Percentiles rank a stretch among this genome's conserved stretches.
Evolutionary conservation across 2,113 vertebrate genomes (phyloP).

Genomic region (Sceloporus undulatus): DNA sequence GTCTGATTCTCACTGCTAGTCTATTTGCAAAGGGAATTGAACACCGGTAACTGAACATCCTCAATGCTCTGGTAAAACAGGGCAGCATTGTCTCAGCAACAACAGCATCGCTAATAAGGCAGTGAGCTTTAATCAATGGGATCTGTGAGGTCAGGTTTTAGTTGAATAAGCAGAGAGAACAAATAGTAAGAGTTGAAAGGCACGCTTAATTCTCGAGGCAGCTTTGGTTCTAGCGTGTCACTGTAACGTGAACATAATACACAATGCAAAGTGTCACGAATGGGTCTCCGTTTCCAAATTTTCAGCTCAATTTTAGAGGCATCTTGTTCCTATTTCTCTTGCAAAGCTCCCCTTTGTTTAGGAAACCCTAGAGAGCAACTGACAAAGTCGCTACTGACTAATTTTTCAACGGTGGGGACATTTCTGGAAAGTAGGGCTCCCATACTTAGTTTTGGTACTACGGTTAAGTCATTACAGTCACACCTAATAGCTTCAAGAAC

Average conservation of each 20-base stretch:
- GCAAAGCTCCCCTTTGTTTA: background rate
- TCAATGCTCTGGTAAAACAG: background rate
- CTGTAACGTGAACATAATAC: background rate
- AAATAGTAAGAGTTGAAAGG: background rate
- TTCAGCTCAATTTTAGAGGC: background rate
- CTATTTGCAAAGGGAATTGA: background rate
- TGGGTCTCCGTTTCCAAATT: background rate
- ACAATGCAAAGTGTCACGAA: background rate
- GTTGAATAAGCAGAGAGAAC: background rate
- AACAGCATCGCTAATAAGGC: background rate
- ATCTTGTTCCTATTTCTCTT: background rate
- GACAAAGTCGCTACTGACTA: background rate
- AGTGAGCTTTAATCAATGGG: background rate
- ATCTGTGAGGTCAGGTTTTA: background rate
- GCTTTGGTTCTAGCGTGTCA: background rate
- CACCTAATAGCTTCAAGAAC: background rate
- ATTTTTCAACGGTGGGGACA: background rate
- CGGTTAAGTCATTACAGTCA: background rate
- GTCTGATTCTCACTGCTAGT: background rate
- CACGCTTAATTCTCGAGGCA: background rate
- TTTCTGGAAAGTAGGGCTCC: background rate
- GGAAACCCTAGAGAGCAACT: background rate
- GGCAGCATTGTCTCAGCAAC: background rate
- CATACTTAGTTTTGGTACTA: background rate
- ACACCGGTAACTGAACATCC: background rate